Base-by-base conservation (phyloP, 2,888 invertebrate species). In the Diloba caeruleocephala region DNA sequence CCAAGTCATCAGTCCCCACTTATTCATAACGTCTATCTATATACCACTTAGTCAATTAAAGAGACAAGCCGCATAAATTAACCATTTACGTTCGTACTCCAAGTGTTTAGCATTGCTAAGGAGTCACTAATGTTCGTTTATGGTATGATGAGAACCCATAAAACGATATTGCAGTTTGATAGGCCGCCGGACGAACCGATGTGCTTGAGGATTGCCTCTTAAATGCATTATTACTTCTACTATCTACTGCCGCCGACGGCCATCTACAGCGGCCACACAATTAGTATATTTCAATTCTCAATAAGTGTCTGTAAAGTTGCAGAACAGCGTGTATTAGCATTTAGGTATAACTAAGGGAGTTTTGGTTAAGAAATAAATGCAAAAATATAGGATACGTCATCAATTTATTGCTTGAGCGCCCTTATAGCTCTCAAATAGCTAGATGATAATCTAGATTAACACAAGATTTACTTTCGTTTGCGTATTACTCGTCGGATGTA, bases 111-210 rank as follows among this genome's bases (percentile, higher is more conserved):
- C 55, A 58, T 52, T 53, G 55, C 54, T 56, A 50, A 74, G 57
- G 53, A 64, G 52, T 63, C 49, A 51, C 52, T 65, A 61, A 66
- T 59, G 63, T 72, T 53, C 68, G 71, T 75, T 75, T 71, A 72
- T 64, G 76, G 75, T 79, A 79, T 84, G 81, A 85, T 78, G 77
- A 70, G 68, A 41, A 73, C 62, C 76, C 84, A 80, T 88, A 85
- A 88, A 87, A 82, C 69, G 79, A 82, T 83, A 87, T 80, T 83
- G 85, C 84, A 84, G 71, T 85, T 85, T 87, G 84, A 88, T 85
- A 85, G 84, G 81, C 54, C 68, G 46, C 78, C 70, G 62, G 75
- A 71, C 67, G 53, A 50, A 57, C 61, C 74, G 79, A 81, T 77
- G 77, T 78, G 75, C 58, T 58, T 42, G 64, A 58, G 70, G 79